Evolutionary conservation across 2,888 invertebrate genomes (phyloP).

Genomic region (Drosophila gaucha): DNA sequence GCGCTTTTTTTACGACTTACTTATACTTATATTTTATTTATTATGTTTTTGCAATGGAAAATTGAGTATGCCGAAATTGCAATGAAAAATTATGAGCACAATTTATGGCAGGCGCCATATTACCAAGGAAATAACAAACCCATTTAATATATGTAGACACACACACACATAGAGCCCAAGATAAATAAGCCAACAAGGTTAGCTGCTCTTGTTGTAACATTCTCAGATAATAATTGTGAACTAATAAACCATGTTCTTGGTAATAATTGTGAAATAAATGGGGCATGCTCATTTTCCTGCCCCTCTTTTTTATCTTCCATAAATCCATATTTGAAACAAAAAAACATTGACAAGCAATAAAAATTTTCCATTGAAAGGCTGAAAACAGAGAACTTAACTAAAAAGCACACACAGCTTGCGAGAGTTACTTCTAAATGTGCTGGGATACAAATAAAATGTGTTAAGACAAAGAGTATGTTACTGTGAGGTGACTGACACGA

Average conservation of each 20-base stretch:
- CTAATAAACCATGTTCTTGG: constrained; percentile 16
- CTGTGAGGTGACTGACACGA: not conserved
- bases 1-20: constrained; percentile 72
- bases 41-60: constrained; percentile 65
- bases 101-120: constrained; percentile 69
- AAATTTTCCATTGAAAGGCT: constrained; percentile 45
- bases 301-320: not conserved
- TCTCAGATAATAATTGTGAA: constrained; percentile 5
- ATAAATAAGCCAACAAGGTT: constrained; percentile 45
- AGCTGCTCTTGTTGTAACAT: constrained; percentile 10
- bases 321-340: constrained; percentile 11
- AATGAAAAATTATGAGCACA: constrained; percentile 73
- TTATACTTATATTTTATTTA: constrained; percentile 75
- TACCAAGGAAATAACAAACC: constrained; percentile 63
- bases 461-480: constrained; percentile 27
- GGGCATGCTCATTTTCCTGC: not conserved
- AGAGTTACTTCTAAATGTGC: constrained; percentile 34
- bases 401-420: constrained; percentile 55
- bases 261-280: constrained; percentile 5
- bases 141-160: constrained; percentile 50
- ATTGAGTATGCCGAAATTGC: constrained; percentile 48
- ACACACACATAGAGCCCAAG: not conserved
- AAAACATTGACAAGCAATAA: constrained; percentile 44
- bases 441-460: constrained; percentile 56
- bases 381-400: constrained; percentile 52